Base-by-base conservation (phyloP, 2,888 invertebrate species). In the Drosophila hamatofila region DNA sequence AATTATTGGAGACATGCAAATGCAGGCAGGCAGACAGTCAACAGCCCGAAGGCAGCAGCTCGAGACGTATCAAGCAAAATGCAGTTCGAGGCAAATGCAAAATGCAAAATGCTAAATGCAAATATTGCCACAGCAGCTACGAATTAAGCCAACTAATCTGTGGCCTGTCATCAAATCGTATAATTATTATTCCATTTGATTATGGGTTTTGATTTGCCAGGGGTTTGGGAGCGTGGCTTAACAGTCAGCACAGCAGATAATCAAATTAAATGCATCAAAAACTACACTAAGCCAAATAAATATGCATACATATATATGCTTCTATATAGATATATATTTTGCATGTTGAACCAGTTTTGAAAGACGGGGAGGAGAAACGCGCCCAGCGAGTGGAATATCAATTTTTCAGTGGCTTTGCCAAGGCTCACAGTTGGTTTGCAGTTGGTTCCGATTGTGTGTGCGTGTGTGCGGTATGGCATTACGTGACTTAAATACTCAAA, bases 401-500 rank as follows among this genome's bases (percentile, higher is more conserved):
- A 78, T 78, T 78, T 77, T 78, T 71, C 75, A 61, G 60, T 78
- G 77, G 51, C 60, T 67, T 66, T 66, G 70, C 69, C 75, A 78
- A 78, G 76, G 76, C 59, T 76, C 56, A 42, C 71, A 71, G 68
- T 55, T 64, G 62, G 55, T 65, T 69, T 39, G 52, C 66, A 64
- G 59, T 65, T 68, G 63, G 42, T 44, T 74, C 46, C 54, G 52
- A 67, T 60, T 67, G 58, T 64, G 57, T 58, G 49, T 67, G 61
- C 33, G 70, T 70, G 64, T 72, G 62, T 63, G 60, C 33, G 66
- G 69, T 62, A 49, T 73, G 39, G 71, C 49, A 73, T 81, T 84
- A 84, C 84, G 84, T 84, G 84, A 84, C 84, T 84, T 84, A 88
- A 88, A 88, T 84, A 67, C 83, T 78, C 74, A 84, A 84, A 84